Base-by-base conservation (phyloP, 2,797 vertebrate genomes). In the Geotrypetes seraphini region DNA sequence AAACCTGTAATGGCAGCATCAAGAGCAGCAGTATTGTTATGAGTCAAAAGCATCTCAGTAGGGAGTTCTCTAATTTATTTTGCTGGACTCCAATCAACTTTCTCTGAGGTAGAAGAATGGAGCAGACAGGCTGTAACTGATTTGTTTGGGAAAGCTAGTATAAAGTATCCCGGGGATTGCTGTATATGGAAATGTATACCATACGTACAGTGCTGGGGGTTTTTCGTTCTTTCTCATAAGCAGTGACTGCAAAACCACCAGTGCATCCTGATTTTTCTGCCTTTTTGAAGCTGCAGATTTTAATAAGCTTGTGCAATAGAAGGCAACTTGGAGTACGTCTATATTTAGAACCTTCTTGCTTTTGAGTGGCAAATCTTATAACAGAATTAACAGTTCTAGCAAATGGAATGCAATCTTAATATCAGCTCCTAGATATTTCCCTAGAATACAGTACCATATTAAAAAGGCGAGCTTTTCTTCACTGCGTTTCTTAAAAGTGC, bases 61-160 rank as follows among this genome's bases (percentile, higher is more conserved):
- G n/a, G n/a, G n/a, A n/a, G n/a, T n/a, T 3, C 1, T 51, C 37
- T 39, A 41, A 36, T n/a, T n/a, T n/a, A n/a, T n/a, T n/a, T 36
- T 63, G 48, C 39, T 52, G 61, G 53, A 38, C 2, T 3, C 4
- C 0, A 12, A 28, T 40, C 61, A 57, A 5, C 25, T 16, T 14
- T n/a, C 39, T 45, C 39, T 20, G 15, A 30, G 39, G 32, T 29
- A 11, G 44, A 33, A 24, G 34, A 44, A 20, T 7, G 2, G 18
- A 27, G 30, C 15, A 19, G 33, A 34, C 15, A 29, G 36, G 29
- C 30, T 39, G 43, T 33, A 12, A 16, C 31, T 31, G 39, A 47
- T 32, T 53, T 44, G n/a, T 40, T 48, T 18, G 5, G 33, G 48
- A 46, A 51, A 39, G 57, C 41, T 23, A 7, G 19, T 19, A 22